These are phyloP conservation scores for Leistus spinibarbis DNA, from an alignment of 2,888 invertebrate genomes.

Conservation along the genomic window DNA sequence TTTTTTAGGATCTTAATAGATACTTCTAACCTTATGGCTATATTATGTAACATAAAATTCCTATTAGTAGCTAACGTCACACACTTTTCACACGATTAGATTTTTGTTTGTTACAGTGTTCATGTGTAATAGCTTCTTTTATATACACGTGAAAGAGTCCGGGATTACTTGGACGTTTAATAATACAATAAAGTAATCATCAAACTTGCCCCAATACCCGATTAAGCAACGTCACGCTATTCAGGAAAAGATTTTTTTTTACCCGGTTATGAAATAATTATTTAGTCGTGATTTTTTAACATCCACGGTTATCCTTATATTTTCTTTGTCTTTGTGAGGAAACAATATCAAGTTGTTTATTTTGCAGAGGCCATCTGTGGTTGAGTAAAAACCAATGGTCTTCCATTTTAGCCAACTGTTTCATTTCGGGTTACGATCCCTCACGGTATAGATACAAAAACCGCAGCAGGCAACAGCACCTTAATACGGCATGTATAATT, in stretches of 20 bases:
- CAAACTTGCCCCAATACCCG: not conserved
- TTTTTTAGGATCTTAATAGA: not conserved
- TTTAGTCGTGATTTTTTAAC: too few relatives aligned
- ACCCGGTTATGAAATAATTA: too few relatives aligned
- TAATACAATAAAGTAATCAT: not conserved
- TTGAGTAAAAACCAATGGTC: not conserved
- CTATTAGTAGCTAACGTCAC: not conserved
- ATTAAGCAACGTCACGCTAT: not conserved
- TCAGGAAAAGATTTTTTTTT: not conserved
- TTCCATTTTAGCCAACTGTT: not conserved
- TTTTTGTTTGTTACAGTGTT: not conserved
- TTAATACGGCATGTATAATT: constrained; percentile 44
- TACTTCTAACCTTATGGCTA: not conserved
- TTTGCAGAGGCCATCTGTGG: not conserved
- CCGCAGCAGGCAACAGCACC: not conserved
- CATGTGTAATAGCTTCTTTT: not conserved
- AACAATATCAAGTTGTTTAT: too few relatives aligned
- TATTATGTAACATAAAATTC: not conserved
- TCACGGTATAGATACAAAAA: not conserved
- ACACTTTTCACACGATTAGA: not conserved
- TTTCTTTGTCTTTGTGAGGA: too few relatives aligned
- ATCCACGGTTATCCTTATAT: too few relatives aligned
- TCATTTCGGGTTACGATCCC: not conserved
- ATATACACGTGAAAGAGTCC: not conserved
- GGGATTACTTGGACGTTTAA: not conserved